These are phyloP conservation scores for Melanotaenia pygmaea DNA, from an alignment of 2,797 vertebrate genomes.

Conservation along the genomic window DNA sequence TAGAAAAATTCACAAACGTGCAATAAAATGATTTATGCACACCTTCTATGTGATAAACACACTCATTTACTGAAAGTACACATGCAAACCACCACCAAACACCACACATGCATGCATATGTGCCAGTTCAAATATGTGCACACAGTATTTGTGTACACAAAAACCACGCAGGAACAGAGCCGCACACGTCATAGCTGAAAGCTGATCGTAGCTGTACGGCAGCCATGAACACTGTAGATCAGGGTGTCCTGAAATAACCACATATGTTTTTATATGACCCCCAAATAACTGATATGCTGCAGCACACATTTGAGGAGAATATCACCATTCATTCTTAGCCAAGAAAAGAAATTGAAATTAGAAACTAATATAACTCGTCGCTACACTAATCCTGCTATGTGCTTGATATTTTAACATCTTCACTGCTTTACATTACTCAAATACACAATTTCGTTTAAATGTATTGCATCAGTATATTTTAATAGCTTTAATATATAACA, in stretches of 20 bases:
- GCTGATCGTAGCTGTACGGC: constrained; percentile 68
- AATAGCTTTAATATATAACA: not conserved
- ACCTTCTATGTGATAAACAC: not conserved
- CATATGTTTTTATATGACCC: constrained; percentile 60
- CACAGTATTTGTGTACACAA: constrained; percentile 39
- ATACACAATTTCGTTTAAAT: not conserved
- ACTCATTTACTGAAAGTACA: constrained; percentile 16
- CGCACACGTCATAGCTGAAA: constrained; percentile 70
- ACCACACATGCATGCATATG: constrained; percentile 16
- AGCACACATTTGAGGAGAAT: constrained; percentile 25
- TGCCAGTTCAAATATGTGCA: constrained; percentile 40
- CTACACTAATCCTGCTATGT: constrained; percentile 11
- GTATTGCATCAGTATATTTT: constrained; percentile 13
- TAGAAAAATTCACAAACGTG: not conserved
- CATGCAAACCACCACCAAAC: constrained; percentile 19
- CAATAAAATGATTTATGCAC: not conserved
- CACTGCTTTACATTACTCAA: not conserved
- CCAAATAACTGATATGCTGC: constrained; percentile 22
- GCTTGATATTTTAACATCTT: constrained; percentile 11
- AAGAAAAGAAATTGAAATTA: not conserved
- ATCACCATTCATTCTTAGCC: constrained; percentile 13
- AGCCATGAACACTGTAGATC: constrained; percentile 66
- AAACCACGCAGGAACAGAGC: constrained; percentile 26
- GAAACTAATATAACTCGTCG: not conserved
- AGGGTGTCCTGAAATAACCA: constrained; percentile 73